Evolutionary conservation across 1,140 invertebrate species (phyloP), one percentile per base, ranked within the genome.

Genomic region (Drusus annulatus): DNA sequence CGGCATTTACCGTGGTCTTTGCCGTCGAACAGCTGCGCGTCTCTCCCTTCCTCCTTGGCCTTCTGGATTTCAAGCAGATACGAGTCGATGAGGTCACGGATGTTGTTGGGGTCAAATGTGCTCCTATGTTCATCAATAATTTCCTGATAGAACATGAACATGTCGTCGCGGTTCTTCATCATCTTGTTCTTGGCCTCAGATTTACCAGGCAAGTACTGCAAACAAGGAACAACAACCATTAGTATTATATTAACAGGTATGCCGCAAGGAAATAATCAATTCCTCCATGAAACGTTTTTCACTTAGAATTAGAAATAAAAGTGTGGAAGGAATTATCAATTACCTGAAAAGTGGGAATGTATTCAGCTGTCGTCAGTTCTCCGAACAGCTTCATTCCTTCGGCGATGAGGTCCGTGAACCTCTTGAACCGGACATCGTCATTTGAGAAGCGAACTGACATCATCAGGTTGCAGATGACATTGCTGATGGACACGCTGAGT

Each of bases 391-490:
- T 91, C 91, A 98, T 97, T 15, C 96, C 96, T 88, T 98, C 96
- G 82, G 97, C 95, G 81, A 97, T 96, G 4, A 97, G 90, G 52
- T 91, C 87, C 91, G 96, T 96, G 84, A 97, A 95, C 52, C 95
- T 89, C 19, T 91, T 89, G 88, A 98, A 98, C 17, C 92, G 91
- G 1, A 89, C 86, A 84, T 97, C 96, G 16, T 94, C 93, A 80
- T 94, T 91, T 56, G 93, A 92, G 86, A 97, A 98, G 6, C 96
- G 90, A 0, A 96, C 93, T 17, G 95, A 95, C 96, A 98, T 98
- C 80, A 97, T 92, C 45, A 98, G 93, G 25, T 94, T 94, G 86
- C 96, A 97, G 78, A 98, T 97, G 0, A 98, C 96, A 87, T 98
- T 98, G 85, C 94, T 96, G 71, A 98, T 94, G 3, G 95, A 93